Evolutionary conservation across 2,888 invertebrate genomes (phyloP), one percentile per base, ranked within the genome.

Genomic region (Drosophila demipolita): DNA sequence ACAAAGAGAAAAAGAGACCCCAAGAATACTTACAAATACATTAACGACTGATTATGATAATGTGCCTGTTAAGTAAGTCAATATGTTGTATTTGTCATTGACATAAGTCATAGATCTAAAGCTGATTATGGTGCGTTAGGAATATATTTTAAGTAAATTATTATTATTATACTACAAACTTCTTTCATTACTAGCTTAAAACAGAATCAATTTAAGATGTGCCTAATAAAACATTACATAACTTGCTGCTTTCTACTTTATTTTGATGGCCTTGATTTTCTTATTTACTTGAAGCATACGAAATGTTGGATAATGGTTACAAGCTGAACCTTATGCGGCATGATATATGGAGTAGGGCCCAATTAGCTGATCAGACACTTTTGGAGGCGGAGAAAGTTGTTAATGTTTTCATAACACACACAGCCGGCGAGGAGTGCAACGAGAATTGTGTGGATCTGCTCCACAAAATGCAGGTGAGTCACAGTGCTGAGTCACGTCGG

Each of bases 391-490:
- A 86, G 26, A 87, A 82, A 52, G 91, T 94, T 1, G 75, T 82
- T 1, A 90, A 93, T 63, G 92, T 94, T 23, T 87, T 94, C 20
- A 87, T 94, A 1, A 92, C 93, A 17, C 94, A 94, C 66, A 94
- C 94, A 0, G 94, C 93, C 15, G 93, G 93, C 2, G 69, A 71
- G 1, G 86, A 84, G 38, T 94, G 94, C 79, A 64, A 67, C 0
- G 81, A 89, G 0, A 79, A 91, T 5, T 94, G 94, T 75, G 67
- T 85, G 1, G 62, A 78, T 15, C 78, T 94, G 20, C 85, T 94
- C 23, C 87, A 87, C 32, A 78, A 89, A n/a, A 87, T 94, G 83
- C 92, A 94, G 94, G 94, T 94, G 85, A 74, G 66, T 67, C 63
- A 69, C n/a, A 8, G 1, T 12, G n/a, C 32, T 8, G 52, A 26